phyloP scores from a whole-genome alignment of 2,113 vertebrate genomes.

The Syrmaticus mikado region DNA sequence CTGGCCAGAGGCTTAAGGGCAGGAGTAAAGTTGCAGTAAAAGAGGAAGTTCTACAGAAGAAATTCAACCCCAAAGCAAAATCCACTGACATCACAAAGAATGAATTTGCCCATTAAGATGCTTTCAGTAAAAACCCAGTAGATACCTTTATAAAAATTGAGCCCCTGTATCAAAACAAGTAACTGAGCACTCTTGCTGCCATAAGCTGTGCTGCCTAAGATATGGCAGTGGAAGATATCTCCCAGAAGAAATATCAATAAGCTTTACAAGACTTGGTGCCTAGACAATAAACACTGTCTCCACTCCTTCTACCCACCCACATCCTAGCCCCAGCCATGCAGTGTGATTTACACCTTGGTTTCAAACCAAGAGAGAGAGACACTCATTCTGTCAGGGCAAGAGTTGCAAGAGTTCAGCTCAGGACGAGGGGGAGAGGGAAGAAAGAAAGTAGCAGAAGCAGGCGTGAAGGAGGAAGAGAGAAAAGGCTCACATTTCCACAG shows the following conservation, averaged over 20 bases:
- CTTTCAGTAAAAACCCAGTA: background rate
- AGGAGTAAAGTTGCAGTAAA: background rate
- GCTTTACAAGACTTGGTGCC: background rate
- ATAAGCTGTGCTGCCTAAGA: background rate
- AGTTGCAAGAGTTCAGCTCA: background rate
- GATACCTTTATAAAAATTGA: background rate
- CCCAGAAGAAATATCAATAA: background rate
- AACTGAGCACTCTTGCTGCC: background rate
- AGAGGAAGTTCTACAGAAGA: background rate
- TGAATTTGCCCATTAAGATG: background rate
- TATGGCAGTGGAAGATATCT: background rate
- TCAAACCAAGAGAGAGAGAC: conserved; percentile 9
- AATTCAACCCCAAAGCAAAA: background rate
- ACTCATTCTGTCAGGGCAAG: background rate
- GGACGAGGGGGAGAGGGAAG: background rate
- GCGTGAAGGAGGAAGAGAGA: background rate
- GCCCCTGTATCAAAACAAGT: fast-evolving
- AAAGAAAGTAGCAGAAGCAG: background rate
- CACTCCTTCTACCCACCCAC: conserved; percentile 32
- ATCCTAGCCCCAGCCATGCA: background rate
- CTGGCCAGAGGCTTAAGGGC: background rate
- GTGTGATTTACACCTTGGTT: background rate
- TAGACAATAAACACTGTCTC: background rate
- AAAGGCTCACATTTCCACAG: background rate
- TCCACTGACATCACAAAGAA: background rate